Evolutionary conservation across 2,797 vertebrate genomes (phyloP).

Genomic region (Acipenser ruthenus): DNA sequence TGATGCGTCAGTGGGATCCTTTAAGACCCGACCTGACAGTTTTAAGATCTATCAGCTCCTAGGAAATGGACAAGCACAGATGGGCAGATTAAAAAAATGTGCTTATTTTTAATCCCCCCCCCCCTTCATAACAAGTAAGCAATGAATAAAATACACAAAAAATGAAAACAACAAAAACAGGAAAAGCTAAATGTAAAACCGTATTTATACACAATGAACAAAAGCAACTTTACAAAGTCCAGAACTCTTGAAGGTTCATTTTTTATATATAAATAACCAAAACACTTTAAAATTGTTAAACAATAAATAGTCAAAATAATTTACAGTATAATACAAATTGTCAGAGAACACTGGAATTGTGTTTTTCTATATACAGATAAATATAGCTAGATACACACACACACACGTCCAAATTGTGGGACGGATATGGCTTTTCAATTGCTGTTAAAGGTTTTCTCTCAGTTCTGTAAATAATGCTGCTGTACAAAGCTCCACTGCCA

Average conservation of each 20-base stretch:
- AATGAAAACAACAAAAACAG: too few relatives aligned
- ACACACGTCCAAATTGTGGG: slow-evolving; percentile 28
- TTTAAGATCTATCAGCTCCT: too few relatives aligned
- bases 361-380: slow-evolving; percentile 39
- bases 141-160: too few relatives aligned
- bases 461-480: slow-evolving; percentile 4
- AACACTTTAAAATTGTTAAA: slow-evolving; percentile 61
- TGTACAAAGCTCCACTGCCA: not conserved
- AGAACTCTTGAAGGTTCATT: slow-evolving; percentile 63
- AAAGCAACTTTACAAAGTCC: slow-evolving; percentile 81
- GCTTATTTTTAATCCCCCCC: too few relatives aligned
- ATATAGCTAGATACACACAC: slow-evolving; percentile 56
- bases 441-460: slow-evolving; percentile 4
- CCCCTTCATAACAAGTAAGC: too few relatives aligned
- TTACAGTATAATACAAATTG: slow-evolving; percentile 94
- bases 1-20: too few relatives aligned
- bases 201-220: slow-evolving; percentile 84
- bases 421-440: not conserved
- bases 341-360: slow-evolving; percentile 74
- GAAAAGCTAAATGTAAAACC: slow-evolving; percentile 23
- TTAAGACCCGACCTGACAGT: too few relatives aligned
- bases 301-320: slow-evolving; percentile 95
- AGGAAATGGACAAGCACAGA: too few relatives aligned
- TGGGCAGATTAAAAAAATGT: too few relatives aligned
- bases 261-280: slow-evolving; percentile 81